Evolutionary conservation across 2,113 vertebrate genomes (phyloP), one percentile per base, ranked within the genome.

Genomic region (Pelobates fuscus): DNA sequence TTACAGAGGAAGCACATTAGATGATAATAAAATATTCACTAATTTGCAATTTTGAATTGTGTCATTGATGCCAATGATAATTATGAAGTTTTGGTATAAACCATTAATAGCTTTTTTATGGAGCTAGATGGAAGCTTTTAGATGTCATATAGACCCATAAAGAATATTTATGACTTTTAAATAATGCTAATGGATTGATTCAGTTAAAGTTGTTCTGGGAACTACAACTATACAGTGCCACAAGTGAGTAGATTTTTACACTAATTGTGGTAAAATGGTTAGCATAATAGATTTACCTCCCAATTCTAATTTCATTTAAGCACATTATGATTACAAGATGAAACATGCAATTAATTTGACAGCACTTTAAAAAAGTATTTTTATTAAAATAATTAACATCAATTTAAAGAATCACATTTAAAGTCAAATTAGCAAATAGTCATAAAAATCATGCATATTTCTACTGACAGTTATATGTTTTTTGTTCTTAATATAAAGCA

Each of bases 71-170:
- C 72, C n/a, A 59, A 66, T 59, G 32, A 59, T 49, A 75, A 67
- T 66, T 74, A 74, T 66, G 71, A 43, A 27, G 71, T 57, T 66
- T 74, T 67, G 63, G 37, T 58, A 49, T 75, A 67, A 75, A 75
- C 63, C 54, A 67, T 75, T 75, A 75, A 75, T 67, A 75, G 72
- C 72, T 67, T 75, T 75, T 75, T 75, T 75, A 75, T 75, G 63
- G 72, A 75, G 72, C 72, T 63, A 59, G 60, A 74, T 66, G 65
- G 71, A 75, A 75, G 72, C 63, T 67, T 67, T 58, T 67, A 52
- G 64, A 60, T 75, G 72, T 30, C 54, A 54, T 67, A 67, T 67
- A 46, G 43, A 55, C 54, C 55, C 41, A 67, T 75, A 75, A 75
- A 75, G 64, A 60, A 67, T 67, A 66, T 75, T 75, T 75, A 67